Percentiles rank a stretch among this genome's conserved stretches.
Evolutionary conservation across 2,113 vertebrate species (phyloP).

Genomic region (Xyliphius kryptos): DNA sequence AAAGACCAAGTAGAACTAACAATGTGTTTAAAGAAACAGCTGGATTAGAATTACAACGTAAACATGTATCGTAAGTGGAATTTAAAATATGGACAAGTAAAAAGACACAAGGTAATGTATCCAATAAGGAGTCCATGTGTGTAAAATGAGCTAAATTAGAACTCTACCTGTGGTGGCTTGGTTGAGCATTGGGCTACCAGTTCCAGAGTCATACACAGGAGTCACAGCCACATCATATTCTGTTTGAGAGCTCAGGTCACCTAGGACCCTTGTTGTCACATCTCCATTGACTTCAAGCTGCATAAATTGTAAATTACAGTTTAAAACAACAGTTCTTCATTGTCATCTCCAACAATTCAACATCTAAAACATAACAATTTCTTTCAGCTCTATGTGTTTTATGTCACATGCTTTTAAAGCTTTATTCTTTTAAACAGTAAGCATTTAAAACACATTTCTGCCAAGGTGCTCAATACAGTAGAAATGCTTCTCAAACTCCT

Average conservation of each 20-base stretch:
- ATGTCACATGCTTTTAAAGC: no score
- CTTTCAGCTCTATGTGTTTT: no score
- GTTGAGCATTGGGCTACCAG: conserved; percentile 66
- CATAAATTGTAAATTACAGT: conserved; percentile 26
- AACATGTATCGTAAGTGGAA: no score
- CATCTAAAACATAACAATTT: no score
- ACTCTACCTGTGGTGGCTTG: conserved; percentile 74
- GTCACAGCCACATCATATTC: conserved; percentile 77
- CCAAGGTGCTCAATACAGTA: background rate
- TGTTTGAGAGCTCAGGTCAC: conserved; percentile 82
- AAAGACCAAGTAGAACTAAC: no score
- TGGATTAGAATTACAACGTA: no score
- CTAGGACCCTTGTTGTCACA: conserved; percentile 66
- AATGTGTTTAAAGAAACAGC: no score
- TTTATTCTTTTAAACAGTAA: no score
- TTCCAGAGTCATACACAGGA: conserved; percentile 78
- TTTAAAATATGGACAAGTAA: no score
- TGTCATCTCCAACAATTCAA: no score
- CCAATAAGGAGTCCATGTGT: no score
- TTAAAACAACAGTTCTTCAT: background rate
- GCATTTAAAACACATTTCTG: background rate
- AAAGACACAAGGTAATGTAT: no score
- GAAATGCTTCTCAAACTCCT: background rate
- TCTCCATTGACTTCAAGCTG: conserved; percentile 81
- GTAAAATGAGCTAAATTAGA: background rate